phyloP scores from a whole-genome alignment of 2,113 vertebrate species.

The Brachyhypopomus gauderio region DNA sequence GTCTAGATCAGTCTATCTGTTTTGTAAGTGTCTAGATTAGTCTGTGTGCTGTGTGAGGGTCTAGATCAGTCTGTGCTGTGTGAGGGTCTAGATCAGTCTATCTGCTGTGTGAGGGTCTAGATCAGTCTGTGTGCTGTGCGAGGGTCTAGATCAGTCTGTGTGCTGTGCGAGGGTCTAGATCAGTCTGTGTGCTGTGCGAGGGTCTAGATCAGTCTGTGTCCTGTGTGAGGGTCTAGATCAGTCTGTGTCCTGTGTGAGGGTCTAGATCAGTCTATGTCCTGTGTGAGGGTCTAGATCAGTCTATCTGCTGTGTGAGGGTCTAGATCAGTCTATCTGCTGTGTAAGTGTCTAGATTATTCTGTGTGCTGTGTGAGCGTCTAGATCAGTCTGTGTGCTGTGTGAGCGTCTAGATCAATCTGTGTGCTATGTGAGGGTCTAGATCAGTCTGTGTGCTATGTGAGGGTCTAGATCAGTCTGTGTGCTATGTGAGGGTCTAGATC shows the following conservation, averaged over 20 bases:
- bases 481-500: neutral
- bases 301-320: no score
- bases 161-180: neutral
- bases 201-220: neutral
- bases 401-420: no score
- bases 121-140: conserved; percentile 3
- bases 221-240: no score
- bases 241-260: no score
- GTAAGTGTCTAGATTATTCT: no score
- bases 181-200: conserved; percentile 15
- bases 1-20: neutral
- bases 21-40: neutral
- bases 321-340: no score
- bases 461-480: neutral
- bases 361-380: neutral
- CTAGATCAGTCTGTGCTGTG: conserved; percentile 17
- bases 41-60: conserved; percentile 11
- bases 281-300: no score
- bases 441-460: conserved; percentile 16
- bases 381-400: conserved; percentile 20
- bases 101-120: neutral
- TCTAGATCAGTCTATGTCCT: no score
- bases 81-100: no score
- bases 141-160: neutral
- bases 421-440: neutral